phyloP scores from a whole-genome alignment of 2,888 invertebrate species.

The Diaprepes abbreviatus region DNA sequence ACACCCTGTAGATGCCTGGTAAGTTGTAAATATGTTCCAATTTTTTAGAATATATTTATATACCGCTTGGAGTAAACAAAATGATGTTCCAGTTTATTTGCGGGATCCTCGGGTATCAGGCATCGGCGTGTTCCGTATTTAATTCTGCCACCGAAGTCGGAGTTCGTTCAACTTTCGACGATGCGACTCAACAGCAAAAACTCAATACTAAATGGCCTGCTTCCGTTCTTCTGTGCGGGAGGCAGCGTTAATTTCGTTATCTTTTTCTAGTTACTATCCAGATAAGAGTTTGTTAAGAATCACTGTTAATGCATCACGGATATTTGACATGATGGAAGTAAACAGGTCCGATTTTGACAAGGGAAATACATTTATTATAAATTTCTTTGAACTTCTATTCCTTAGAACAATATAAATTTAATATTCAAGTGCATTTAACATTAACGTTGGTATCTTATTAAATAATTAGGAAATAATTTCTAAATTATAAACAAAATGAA shows the following conservation, averaged over 20 bases:
- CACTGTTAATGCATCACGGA: neutral
- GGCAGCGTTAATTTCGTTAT: conserved; percentile 24
- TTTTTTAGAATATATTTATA: conserved; percentile 39
- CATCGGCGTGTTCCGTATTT: conserved; percentile 48
- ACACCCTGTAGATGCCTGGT: neutral
- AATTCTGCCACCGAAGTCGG: conserved; percentile 47
- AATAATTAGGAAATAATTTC: too few species aligned
- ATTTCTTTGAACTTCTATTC: too few species aligned
- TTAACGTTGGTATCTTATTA: too few species aligned
- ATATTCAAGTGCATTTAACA: too few species aligned
- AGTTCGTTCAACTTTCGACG: conserved; percentile 60
- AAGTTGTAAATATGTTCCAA: conserved; percentile 25
- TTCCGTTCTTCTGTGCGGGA: conserved; percentile 55
- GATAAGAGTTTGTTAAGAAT: conserved; percentile 9
- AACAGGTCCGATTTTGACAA: too few species aligned
- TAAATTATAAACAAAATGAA: too few species aligned
- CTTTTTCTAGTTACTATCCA: conserved; percentile 2
- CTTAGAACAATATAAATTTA: too few species aligned
- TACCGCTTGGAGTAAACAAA: conserved; percentile 43
- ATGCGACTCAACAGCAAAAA: conserved; percentile 56
- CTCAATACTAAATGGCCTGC: conserved; percentile 61
- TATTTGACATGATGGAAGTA: too few species aligned
- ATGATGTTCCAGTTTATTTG: conserved; percentile 49
- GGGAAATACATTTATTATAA: too few species aligned
- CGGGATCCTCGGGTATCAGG: conserved; percentile 38